Base-by-base conservation (phyloP, 1,140 invertebrate species). In the Globodera ellingtonae region DNA sequence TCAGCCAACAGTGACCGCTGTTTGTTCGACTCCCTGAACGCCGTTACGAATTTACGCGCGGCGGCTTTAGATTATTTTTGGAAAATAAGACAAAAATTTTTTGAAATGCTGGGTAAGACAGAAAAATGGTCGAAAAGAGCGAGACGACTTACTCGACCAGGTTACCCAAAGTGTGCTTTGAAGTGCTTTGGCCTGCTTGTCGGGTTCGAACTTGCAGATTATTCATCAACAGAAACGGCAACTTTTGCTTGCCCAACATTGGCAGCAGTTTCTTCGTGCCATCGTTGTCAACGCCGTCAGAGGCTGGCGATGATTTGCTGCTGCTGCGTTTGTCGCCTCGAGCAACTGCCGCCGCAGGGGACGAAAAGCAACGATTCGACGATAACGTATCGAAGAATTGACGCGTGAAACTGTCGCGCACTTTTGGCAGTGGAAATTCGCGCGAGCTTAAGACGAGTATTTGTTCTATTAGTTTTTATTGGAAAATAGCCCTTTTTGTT, bases 401-500 rank as follows among this genome's bases (percentile, higher is more conserved):
- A 46, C 96, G 92, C 94, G 99, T 98, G 90, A 99, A 99, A 90
- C 96, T 98, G 90, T 99, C 97, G 35, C 97, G 92, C 0, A 98
- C 94, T 90, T 98, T 98, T 24, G 97, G 96, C 46, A 98, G 91
- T 88, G 93, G 94, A 87, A 98, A 99, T 89, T 99, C 97, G 9
- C 94, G 76, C 6, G 62, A 81, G 24, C 79, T 79, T 79, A 24
- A 74, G 35, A 35, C 35, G 35, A 35, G 35, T 35, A 35, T 35
- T 35, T 35, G 3, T 35, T 35, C 1, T 35, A 2, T 35, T 35
- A 35, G 35, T 35, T 35, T 35, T 35, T 35, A 35, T 35, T 35
- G 35, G 35, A 35, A 35, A 35, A 35, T 35, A 35, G 35, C 35
- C 35, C 35, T 35, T 35, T 35, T 35, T 35, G 35, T 35, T 35